Evolutionary conservation across 1,140 invertebrate species (phyloP).

Genomic region (Andrena cerasifolii): DNA sequence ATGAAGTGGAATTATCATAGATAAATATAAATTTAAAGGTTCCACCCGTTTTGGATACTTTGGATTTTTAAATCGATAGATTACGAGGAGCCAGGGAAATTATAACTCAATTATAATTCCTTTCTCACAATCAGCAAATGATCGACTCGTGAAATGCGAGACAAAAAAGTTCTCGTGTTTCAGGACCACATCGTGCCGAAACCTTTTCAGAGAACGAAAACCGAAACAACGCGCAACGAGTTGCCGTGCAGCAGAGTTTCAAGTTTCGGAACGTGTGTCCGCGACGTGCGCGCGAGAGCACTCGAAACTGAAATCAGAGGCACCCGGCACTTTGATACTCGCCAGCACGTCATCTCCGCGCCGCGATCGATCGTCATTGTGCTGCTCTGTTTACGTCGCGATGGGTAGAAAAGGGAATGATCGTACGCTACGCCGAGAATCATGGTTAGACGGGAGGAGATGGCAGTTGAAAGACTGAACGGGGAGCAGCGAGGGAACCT

Average conservation of each 20-base stretch:
- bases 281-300: not conserved
- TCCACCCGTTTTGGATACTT: too few species aligned
- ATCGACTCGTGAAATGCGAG: not conserved
- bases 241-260: not conserved
- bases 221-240: not conserved
- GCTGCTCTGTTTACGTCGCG: not conserved
- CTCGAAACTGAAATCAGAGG: not conserved
- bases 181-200: not conserved
- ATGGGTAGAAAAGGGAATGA: not conserved
- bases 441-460: not conserved
- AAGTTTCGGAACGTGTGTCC: constrained; percentile 3
- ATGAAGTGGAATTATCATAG: too few species aligned
- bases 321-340: not conserved
- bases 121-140: too few species aligned
- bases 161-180: not conserved
- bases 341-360: constrained; percentile 1
- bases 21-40: too few species aligned
- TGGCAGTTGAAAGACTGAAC: not conserved
- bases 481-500: not conserved
- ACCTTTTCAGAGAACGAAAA: not conserved
- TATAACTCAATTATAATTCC: too few species aligned
- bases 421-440: not conserved
- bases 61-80: too few species aligned
- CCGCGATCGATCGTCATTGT: constrained; percentile 25
- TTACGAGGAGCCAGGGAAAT: too few species aligned